Conservation (phyloP, 2,113 vertebrate genomes). For the Probosciger aterrimus region DNA sequence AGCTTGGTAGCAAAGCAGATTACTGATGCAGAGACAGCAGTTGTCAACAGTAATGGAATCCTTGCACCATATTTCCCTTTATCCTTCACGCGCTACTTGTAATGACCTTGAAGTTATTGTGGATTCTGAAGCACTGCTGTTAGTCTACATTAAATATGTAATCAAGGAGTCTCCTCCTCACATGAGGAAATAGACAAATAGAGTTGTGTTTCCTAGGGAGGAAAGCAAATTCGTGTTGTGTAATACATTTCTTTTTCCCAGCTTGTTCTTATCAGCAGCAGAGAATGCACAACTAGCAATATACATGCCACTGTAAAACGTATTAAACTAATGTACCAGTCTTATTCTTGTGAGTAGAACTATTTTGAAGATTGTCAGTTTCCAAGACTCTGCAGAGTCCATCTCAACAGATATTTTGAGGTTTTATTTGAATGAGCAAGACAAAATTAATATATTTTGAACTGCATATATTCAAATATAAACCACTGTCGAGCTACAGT, state of each 20-base stretch:
- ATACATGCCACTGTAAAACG: constrained; percentile 27
- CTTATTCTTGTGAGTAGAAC: neutral
- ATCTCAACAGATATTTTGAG: neutral
- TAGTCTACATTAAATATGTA: constrained; percentile 69
- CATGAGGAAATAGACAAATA: constrained; percentile 51
- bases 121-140: constrained; percentile 64
- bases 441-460: neutral
- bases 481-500: neutral
- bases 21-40: constrained; percentile 19
- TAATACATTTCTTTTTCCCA: constrained; percentile 36
- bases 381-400: neutral
- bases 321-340: constrained; percentile 34
- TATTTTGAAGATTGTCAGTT: neutral
- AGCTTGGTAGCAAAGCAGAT: constrained; percentile 34
- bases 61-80: constrained; percentile 39
- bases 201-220: constrained; percentile 38
- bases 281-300: constrained; percentile 39
- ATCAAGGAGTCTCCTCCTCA: constrained; percentile 64
- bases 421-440: neutral
- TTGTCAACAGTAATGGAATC: constrained; percentile 45
- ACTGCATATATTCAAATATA: neutral
- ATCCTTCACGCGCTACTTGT: constrained; percentile 49
- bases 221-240: constrained; percentile 49
- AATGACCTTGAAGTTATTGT: constrained; percentile 71
- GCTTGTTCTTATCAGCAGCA: constrained; percentile 31